These are phyloP conservation scores for Strigamia maritima DNA, from an alignment of 2,888 invertebrate species.

Conservation along the genomic window DNA sequence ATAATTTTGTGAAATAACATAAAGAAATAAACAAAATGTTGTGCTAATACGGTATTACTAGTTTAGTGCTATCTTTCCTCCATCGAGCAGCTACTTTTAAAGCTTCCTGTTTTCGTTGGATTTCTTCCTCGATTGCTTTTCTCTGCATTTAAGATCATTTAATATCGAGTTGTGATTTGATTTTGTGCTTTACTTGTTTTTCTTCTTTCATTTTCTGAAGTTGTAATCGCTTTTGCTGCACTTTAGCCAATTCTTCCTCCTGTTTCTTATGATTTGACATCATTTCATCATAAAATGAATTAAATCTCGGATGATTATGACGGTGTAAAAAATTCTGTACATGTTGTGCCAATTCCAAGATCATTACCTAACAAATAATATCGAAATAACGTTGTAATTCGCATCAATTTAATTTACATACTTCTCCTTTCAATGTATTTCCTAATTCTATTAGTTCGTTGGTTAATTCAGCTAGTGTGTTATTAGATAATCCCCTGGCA, in stretches of 20 bases:
- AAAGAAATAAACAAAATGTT: too few relatives aligned
- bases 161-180: conserved; percentile 47
- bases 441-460: conserved; percentile 63
- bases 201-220: conserved; percentile 39
- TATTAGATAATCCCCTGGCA: conserved; percentile 73
- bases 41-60: neutral
- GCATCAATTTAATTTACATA: conserved; percentile 48
- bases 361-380: conserved; percentile 59
- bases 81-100: conserved; percentile 65
- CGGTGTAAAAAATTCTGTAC: conserved; percentile 51
- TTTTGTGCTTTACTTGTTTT: conserved; percentile 62
- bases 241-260: conserved; percentile 46
- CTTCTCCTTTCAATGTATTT: conserved; percentile 65
- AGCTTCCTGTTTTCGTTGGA: conserved; percentile 73
- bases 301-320: conserved; percentile 59
- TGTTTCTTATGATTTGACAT: conserved; percentile 62
- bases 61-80: conserved; percentile 46
- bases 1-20: too few relatives aligned
- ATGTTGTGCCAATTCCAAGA: conserved; percentile 75
- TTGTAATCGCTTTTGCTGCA: conserved; percentile 40
- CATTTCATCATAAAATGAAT: conserved; percentile 92
- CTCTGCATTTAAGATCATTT: conserved; percentile 53
- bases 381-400: neutral
- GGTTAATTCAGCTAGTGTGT: conserved; percentile 63
- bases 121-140: conserved; percentile 70